Evolutionary conservation across 2,113 vertebrate genomes (phyloP).

Genomic region (Alligator sinensis): DNA sequence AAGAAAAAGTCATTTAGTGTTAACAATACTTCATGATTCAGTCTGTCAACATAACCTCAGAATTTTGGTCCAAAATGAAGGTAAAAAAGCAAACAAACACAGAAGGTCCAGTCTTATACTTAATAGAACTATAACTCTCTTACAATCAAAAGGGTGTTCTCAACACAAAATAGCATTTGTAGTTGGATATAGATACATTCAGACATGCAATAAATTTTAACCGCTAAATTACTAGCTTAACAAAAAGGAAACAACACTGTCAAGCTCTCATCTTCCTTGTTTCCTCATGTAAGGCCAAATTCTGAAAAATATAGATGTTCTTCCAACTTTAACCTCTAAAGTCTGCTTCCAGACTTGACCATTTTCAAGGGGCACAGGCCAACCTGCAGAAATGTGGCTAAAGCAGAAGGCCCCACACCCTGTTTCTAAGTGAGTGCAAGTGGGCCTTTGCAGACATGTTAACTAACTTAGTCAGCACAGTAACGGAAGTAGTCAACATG

Average conservation of each 20-base stretch:
- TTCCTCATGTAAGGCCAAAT: background rate
- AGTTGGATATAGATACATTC: background rate
- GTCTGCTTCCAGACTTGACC: background rate
- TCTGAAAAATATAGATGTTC: background rate
- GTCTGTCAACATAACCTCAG: background rate
- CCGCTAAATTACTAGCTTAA: background rate
- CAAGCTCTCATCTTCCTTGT: background rate
- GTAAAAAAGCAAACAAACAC: background rate
- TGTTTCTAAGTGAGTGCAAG: too few relatives aligned
- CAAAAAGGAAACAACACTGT: background rate
- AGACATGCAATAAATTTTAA: background rate
- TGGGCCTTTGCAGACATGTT: too few relatives aligned
- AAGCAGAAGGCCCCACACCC: too few relatives aligned
- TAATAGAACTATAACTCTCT: background rate
- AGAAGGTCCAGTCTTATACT: background rate
- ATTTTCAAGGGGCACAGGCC: too few relatives aligned
- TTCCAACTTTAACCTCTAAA: background rate
- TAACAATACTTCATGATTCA: background rate
- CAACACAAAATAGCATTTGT: fast-evolving
- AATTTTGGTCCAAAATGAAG: background rate
- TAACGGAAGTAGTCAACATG: too few relatives aligned
- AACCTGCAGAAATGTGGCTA: too few relatives aligned
- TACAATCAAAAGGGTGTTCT: background rate
- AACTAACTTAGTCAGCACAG: too few relatives aligned
- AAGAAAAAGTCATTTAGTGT: background rate